A percentile compares a stretch with the other conserved stretches of the same genome.
These are phyloP conservation scores for Piaya cayana DNA, from an alignment of 2,113 vertebrate genomes.

Conservation along the genomic window DNA sequence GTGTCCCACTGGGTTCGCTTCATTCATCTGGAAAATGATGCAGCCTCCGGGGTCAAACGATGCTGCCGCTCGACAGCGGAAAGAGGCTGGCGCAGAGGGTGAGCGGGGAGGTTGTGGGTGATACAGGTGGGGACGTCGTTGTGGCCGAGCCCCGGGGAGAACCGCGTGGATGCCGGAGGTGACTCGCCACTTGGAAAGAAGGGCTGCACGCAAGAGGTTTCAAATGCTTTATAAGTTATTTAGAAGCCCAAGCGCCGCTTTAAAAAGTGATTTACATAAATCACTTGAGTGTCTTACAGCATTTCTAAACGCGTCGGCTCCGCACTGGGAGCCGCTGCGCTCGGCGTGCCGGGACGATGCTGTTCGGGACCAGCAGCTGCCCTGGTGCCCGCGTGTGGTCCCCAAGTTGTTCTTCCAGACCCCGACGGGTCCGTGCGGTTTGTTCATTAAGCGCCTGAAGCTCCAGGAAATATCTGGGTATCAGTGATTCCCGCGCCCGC, in stretches of 20 bases:
- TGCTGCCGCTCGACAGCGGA: neutral
- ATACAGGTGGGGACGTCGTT: neutral
- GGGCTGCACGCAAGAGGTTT: fast-evolving
- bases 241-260: neutral
- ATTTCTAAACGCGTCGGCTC: neutral
- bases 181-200: neutral
- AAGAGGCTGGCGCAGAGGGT: fast-evolving
- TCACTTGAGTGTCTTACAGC: neutral
- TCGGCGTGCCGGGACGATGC: fast-evolving
- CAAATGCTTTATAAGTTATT: neutral
- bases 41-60: neutral
- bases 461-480: conserved; percentile 31
- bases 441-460: neutral
- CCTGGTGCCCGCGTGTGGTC: neutral
- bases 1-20: neutral
- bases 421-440: neutral
- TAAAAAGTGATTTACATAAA: neutral
- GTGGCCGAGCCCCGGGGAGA: fast-evolving
- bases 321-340: fast-evolving
- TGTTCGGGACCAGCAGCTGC: neutral
- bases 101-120: neutral
- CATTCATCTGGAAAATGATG: neutral
- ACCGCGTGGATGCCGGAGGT: neutral
- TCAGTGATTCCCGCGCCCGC: neutral
- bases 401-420: conserved; percentile 18